A percentile compares a stretch with the other conserved stretches of the same genome.
Evolutionary conservation across 2,113 vertebrate species (phyloP).

Genomic region (Etheostoma spectabile): DNA sequence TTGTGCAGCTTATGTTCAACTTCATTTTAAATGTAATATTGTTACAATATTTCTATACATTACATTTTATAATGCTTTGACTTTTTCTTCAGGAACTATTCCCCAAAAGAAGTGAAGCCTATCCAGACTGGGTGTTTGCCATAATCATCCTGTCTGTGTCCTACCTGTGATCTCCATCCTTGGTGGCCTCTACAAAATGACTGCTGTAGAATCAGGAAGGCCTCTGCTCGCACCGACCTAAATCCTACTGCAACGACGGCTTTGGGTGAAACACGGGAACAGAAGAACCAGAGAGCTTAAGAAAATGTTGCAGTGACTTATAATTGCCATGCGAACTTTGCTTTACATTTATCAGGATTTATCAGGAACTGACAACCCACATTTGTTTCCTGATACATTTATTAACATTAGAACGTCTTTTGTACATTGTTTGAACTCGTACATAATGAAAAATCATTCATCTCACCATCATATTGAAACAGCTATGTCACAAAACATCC

Average conservation of each 20-base stretch:
- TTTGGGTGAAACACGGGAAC: conserved; percentile 54
- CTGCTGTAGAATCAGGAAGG: not conserved
- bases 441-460: no score
- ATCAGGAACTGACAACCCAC: no score
- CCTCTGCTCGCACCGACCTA: fast-evolving
- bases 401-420: no score
- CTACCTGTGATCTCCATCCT: conserved; percentile 83
- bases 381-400: no score
- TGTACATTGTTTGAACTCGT: no score
- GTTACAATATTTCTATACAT: not conserved
- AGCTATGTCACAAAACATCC: no score
- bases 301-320: not conserved
- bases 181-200: conserved; percentile 81
- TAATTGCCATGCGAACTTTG: no score
- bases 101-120: conserved; percentile 83
- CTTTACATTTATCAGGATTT: no score
- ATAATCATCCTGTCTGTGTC: conserved; percentile 82
- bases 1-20: no score
- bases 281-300: not conserved
- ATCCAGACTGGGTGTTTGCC: conserved; percentile 87
- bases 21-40: not conserved
- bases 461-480: no score
- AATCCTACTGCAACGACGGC: conserved; percentile 60
- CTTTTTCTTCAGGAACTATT: conserved; percentile 79
- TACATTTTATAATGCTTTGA: not conserved